These are phyloP conservation scores for Oligia fasciuncula DNA, from an alignment of 2,888 invertebrate genomes.

Conservation along the genomic window DNA sequence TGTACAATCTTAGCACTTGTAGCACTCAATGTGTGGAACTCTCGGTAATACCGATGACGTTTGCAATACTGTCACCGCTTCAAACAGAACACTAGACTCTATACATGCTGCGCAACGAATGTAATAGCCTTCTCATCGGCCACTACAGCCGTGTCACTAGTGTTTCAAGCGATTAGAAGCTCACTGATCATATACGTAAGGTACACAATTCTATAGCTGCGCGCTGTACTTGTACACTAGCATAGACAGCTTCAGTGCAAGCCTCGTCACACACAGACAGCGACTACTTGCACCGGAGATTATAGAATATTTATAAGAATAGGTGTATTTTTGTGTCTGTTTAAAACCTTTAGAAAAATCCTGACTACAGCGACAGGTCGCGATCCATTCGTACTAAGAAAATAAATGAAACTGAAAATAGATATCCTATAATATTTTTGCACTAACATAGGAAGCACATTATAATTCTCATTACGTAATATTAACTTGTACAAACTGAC, in stretches of 20 bases:
- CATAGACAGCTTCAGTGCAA: conserved; percentile 33
- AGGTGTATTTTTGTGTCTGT: conserved; percentile 61
- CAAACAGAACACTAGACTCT: background rate
- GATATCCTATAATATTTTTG: conserved; percentile 71
- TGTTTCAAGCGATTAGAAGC: conserved; percentile 25
- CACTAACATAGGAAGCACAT: conserved; percentile 70
- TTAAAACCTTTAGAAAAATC: conserved; percentile 46
- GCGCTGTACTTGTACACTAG: conserved; percentile 26
- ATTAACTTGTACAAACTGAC: conserved; percentile 74
- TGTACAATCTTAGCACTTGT: conserved; percentile 6
- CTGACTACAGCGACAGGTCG: conserved; percentile 37
- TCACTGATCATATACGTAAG: conserved; percentile 50
- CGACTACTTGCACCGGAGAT: conserved; percentile 48
- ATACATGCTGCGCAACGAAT: conserved; percentile 1
- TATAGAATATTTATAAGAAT: conserved; percentile 54
- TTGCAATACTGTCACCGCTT: conserved; percentile 7
- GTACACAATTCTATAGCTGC: conserved; percentile 14
- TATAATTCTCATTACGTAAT: conserved; percentile 73
- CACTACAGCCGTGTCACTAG: background rate
- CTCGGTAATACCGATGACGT: background rate
- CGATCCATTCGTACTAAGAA: conserved; percentile 57
- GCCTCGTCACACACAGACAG: conserved; percentile 34
- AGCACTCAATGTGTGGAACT: conserved; percentile 30
- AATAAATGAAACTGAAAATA: conserved; percentile 62
- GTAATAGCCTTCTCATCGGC: background rate